Evolutionary conservation across 2,113 vertebrate species (phyloP), one percentile per base, ranked within the genome.

Genomic region (Cinclus mexicanus): DNA sequence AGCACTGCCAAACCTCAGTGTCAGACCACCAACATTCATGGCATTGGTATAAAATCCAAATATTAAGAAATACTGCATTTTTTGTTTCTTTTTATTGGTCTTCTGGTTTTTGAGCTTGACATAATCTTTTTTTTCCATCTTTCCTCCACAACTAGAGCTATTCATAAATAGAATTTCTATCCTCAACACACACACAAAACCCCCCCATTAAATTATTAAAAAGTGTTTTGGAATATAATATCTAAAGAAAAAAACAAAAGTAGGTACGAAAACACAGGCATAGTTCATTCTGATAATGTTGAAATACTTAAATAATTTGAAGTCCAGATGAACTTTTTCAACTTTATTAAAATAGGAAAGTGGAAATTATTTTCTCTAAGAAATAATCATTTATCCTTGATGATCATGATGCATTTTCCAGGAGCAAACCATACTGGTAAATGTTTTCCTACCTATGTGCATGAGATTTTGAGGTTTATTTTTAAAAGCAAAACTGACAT

Each of bases 11-110:
- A 95, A 74, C 94, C 95, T 95, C 95, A 87, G 75, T 80, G 88
- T 95, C 59, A 90, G 95, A 81, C 95, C 93, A 95, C 95, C 96
- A 94, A 85, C 89, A 85, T 89, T 84, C 74, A 94, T 91, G 67
- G 76, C 75, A 64, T 59, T 80, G 67, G 70, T 74, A 79, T 95
- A 80, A 96, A 91, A 93, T 93, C 61, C 46, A 87, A 95, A 89
- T 72, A 90, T 80, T 86, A 96, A 94, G 91, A 96, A 97, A 93
- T 86, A 83, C 75, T 95, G 83, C 35, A 74, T 83, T 84, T 94
- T 93, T 94, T 75, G 17, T 80, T 95, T 72, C 85, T 88, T 93
- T 95, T 96, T 91, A 95, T 95, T 95, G 60, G 67, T 93, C 42
- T 87, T 95, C 84, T 95, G 87, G 33, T 90, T 90, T 95, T 88